Conservation (phyloP, 2,113 vertebrate species). For the Bubo bubo region DNA sequence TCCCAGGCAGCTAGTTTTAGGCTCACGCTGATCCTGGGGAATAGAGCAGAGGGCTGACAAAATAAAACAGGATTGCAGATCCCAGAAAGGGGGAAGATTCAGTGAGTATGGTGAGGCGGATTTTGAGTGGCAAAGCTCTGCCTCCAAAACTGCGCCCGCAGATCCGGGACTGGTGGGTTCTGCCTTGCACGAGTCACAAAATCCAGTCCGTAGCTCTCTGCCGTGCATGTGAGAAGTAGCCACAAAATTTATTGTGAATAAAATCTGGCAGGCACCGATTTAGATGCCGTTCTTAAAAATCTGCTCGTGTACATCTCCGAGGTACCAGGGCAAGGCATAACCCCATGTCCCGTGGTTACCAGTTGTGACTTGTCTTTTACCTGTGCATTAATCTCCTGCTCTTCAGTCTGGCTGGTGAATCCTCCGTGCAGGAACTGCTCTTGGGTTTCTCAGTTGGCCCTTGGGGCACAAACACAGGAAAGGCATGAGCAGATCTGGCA, state of each 20-base stretch:
- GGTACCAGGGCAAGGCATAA: not conserved
- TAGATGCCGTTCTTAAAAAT: not conserved
- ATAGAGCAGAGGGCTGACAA: not conserved
- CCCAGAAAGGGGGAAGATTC: not conserved
- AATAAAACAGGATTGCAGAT: not conserved
- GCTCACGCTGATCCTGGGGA: not conserved
- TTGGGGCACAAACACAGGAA: not conserved
- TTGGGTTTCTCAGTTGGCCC: not conserved
- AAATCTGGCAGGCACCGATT: not conserved
- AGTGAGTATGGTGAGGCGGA: not conserved
- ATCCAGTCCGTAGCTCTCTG: not conserved
- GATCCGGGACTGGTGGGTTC: not conserved
- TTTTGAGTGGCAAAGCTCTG: constrained; percentile 29
- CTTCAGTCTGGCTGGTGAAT: not conserved
- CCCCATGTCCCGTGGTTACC: not conserved
- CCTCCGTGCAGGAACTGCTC: not conserved
- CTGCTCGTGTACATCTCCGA: rapidly evolving
- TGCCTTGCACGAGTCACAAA: not conserved
- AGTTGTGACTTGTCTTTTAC: constrained; percentile 41
- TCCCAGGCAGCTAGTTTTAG: not conserved
- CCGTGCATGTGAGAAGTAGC: rapidly evolving
- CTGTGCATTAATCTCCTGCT: not conserved
- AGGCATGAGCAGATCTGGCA: not conserved
- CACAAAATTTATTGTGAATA: not conserved
- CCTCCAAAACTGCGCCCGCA: not conserved